Percentiles rank a stretch among this genome's conserved stretches.
These are phyloP conservation scores for Procambarus virginalis DNA, from an alignment of 1,140 invertebrate species.

Conservation along the genomic window DNA sequence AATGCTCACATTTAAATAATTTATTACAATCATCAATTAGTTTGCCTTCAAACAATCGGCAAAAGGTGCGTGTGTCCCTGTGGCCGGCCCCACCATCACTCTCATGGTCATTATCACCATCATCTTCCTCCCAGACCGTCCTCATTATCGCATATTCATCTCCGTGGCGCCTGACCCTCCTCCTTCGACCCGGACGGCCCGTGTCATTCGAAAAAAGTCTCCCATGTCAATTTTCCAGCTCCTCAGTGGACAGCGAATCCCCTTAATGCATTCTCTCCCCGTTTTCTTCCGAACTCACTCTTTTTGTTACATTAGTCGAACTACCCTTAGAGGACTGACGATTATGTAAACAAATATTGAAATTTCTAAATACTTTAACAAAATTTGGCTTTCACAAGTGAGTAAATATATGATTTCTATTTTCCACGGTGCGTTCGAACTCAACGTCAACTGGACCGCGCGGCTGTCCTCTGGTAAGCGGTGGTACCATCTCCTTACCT, in stretches of 20 bases:
- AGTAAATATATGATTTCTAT: no score
- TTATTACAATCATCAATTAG: no score
- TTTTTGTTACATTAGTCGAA: no score
- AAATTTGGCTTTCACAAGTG: no score
- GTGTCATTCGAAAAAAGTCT: conserved; percentile 1
- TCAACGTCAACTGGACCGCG: not conserved
- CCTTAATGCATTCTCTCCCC: no score
- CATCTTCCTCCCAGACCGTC: not conserved
- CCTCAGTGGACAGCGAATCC: not conserved
- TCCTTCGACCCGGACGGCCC: not conserved
- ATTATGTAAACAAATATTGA: no score
- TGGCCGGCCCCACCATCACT: not conserved
- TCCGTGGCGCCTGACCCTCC: not conserved
- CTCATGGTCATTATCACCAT: not conserved
- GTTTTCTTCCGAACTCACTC: no score
- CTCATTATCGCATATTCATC: not conserved
- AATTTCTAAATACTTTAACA: no score
- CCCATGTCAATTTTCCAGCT: not conserved
- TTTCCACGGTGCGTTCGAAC: not conserved
- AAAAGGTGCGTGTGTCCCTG: no score
- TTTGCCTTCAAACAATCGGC: no score
- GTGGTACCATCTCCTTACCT: not conserved
- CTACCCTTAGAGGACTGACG: no score
- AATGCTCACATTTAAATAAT: no score
- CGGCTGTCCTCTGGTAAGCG: not conserved